These are phyloP conservation scores for Zaprionus ornatus DNA, from an alignment of 1,140 invertebrate genomes.

Conservation along the genomic window DNA sequence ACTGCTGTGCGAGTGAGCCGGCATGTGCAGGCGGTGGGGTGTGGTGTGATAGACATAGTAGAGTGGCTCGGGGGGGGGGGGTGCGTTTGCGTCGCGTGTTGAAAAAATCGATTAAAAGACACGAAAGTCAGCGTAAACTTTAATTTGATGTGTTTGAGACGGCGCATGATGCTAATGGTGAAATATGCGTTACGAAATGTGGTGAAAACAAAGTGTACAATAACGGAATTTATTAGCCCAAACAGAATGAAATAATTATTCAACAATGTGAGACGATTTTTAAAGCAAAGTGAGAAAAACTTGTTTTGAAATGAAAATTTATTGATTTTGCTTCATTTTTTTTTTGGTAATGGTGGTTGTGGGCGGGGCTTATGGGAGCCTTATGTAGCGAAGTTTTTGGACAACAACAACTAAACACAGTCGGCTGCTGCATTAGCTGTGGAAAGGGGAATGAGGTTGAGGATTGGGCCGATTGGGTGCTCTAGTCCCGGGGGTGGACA, in stretches of 20 bases:
- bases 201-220: background rate
- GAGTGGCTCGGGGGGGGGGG: background rate
- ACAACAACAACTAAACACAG: conserved; percentile 34
- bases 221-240: conserved; percentile 54
- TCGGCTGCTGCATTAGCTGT: conserved; percentile 47
- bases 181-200: conserved; percentile 1
- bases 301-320: background rate
- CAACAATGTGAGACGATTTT: background rate
- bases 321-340: background rate
- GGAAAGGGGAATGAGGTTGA: conserved; percentile 6
- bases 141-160: conserved; percentile 10
- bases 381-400: conserved; percentile 61
- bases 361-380: conserved; percentile 5
- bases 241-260: background rate
- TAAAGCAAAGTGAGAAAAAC: background rate
- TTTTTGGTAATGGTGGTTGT: background rate
- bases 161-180: conserved; percentile 12
- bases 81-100: conserved; percentile 21
- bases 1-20: conserved; percentile 23
- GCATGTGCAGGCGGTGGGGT: conserved; percentile 22
- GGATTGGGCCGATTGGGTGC: background rate
- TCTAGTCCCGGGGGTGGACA: conserved; percentile 12
- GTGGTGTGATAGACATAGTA: background rate
- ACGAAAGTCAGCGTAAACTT: conserved; percentile 26
- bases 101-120: conserved; percentile 54